phyloP scores from a whole-genome alignment of 2,113 vertebrate species.

The Chamaea fasciata region DNA sequence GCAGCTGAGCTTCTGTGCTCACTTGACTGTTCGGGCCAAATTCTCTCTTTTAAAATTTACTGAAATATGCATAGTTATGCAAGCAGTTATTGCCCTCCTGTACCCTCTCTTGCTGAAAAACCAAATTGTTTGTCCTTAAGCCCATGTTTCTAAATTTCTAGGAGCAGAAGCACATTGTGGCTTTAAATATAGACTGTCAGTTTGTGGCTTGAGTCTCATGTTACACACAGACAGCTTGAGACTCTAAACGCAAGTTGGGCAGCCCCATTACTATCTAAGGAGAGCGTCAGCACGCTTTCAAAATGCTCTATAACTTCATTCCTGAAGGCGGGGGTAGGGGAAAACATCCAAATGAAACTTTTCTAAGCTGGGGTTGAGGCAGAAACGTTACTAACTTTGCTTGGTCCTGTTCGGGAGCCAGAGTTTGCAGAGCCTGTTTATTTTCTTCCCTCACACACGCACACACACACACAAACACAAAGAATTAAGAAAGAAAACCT shows the following conservation, averaged over 20 bases:
- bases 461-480: rapidly evolving
- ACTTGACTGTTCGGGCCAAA: not conserved
- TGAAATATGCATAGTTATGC: not conserved
- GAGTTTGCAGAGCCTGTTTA: not conserved
- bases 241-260: not conserved
- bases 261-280: slow-evolving; percentile 12
- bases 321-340: not conserved
- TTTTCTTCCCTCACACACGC: not conserved
- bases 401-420: not conserved
- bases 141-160: slow-evolving; percentile 8
- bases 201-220: slow-evolving; percentile 44
- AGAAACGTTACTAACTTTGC: not conserved
- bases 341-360: slow-evolving; percentile 7
- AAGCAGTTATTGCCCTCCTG: not conserved
- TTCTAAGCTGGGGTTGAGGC: not conserved
- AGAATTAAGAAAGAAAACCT: slow-evolving; percentile 9
- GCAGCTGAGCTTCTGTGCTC: not conserved
- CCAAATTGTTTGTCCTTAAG: not conserved
- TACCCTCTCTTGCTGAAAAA: not conserved
- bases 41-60: not conserved
- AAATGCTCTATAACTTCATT: slow-evolving; percentile 21
- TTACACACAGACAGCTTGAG: slow-evolving; percentile 55
- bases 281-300: not conserved
- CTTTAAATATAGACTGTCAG: slow-evolving; percentile 67
- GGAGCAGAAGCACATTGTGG: slow-evolving; percentile 29